Evolutionary conservation across 2,113 vertebrate species (phyloP).

Genomic region (Pelmatolapia mariae): DNA sequence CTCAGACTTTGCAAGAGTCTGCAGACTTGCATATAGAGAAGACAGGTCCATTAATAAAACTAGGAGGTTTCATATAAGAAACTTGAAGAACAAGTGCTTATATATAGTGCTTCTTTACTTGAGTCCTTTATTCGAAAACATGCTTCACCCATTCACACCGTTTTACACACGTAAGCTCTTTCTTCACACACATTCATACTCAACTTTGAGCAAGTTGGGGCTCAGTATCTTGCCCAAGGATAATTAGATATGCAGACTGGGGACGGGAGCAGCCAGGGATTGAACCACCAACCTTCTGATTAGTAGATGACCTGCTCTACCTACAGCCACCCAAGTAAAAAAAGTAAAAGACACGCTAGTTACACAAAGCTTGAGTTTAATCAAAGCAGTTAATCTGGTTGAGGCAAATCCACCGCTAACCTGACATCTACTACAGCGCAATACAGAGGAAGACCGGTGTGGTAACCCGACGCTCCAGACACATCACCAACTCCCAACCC

Average conservation of each 20-base stretch:
- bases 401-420: neutral
- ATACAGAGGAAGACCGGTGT: neutral
- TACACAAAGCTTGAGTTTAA: neutral
- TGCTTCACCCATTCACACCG: neutral
- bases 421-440: neutral
- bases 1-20: neutral
- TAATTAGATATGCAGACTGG: neutral
- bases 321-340: neutral
- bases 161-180: neutral
- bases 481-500: neutral
- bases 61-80: neutral
- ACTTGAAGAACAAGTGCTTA: neutral
- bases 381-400: neutral
- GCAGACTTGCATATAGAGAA: neutral
- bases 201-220: neutral
- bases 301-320: neutral
- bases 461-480: constrained; percentile 3
- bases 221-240: neutral
- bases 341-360: neutral
- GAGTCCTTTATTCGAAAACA: neutral
- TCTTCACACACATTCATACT: neutral
- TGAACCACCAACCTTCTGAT: neutral
- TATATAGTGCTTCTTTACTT: neutral
- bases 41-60: neutral
- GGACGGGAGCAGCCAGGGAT: neutral